A percentile compares a stretch with the other conserved stretches of the same genome.
Evolutionary conservation across 1,140 invertebrate species (phyloP).

Genomic region (Brachionus sp.): DNA sequence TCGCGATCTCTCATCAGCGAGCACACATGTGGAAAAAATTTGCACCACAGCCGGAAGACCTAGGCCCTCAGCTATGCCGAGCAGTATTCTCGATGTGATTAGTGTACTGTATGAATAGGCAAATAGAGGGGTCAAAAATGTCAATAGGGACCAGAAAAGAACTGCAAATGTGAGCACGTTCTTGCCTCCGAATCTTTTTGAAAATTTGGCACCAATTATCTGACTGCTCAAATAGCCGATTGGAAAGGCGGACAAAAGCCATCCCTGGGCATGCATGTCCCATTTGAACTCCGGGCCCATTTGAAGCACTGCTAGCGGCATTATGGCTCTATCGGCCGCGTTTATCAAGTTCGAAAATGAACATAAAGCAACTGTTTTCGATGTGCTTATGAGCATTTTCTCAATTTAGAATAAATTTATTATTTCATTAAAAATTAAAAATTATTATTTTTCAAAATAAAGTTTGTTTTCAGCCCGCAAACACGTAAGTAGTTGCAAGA

Average conservation of each 20-base stretch:
- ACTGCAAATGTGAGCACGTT: slow-evolving; percentile 70
- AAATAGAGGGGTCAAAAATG: slow-evolving; percentile 69
- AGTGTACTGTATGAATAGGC: slow-evolving; percentile 66
- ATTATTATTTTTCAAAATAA: background rate
- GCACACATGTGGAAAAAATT: slow-evolving; percentile 72
- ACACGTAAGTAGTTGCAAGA: background rate
- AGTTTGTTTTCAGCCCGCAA: background rate
- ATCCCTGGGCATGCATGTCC: slow-evolving; percentile 72
- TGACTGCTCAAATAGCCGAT: slow-evolving; percentile 76
- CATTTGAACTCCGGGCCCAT: slow-evolving; percentile 73
- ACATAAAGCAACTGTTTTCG: slow-evolving; percentile 42
- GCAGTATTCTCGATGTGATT: slow-evolving; percentile 66
- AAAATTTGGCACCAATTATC: slow-evolving; percentile 70
- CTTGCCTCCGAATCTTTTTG: slow-evolving; percentile 70
- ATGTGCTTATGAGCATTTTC: slow-evolving; percentile 44
- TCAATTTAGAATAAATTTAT: background rate
- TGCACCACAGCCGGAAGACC: slow-evolving; percentile 77
- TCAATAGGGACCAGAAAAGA: slow-evolving; percentile 72
- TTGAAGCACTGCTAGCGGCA: slow-evolving; percentile 74
- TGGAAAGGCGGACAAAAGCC: slow-evolving; percentile 74
- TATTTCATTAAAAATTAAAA: background rate
- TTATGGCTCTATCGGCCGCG: slow-evolving; percentile 73
- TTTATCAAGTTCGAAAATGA: slow-evolving; percentile 72
- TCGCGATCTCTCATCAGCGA: slow-evolving; percentile 70
- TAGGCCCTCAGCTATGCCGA: slow-evolving; percentile 73